Evolutionary conservation across 2,888 invertebrate species (phyloP).

Genomic region (Entomobrya multifasciata): DNA sequence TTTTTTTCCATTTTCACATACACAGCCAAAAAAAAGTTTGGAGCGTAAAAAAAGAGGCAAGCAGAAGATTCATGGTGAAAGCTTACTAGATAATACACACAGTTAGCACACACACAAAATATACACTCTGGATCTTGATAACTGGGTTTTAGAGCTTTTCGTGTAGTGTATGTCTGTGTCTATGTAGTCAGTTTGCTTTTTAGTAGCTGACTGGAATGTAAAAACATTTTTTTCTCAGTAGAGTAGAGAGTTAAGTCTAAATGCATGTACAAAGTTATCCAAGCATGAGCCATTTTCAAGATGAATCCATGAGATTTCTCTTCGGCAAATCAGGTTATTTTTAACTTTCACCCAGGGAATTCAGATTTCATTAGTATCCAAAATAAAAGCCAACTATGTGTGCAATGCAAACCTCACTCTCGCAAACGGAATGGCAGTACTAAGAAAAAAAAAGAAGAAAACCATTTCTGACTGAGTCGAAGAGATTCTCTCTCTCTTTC

Average conservation of each 20-base stretch:
- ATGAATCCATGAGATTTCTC: constrained; percentile 56
- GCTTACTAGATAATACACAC: background rate
- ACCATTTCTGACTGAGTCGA: constrained; percentile 21
- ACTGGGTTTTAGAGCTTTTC: background rate
- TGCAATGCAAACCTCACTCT: background rate
- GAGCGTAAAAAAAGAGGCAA: background rate
- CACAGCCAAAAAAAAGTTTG: background rate
- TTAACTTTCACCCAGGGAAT: constrained; percentile 65
- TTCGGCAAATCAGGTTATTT: constrained; percentile 65
- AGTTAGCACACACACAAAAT: background rate
- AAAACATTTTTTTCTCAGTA: constrained; percentile 8
- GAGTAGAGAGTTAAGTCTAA: constrained; percentile 29
- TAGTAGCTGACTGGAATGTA: constrained; percentile 18
- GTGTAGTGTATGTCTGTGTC: background rate
- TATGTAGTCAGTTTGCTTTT: background rate
- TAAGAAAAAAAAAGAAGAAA: background rate
- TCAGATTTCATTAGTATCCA: constrained; percentile 67
- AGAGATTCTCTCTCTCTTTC: constrained; percentile 34
- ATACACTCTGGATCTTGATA: constrained; percentile 8
- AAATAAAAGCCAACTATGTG: constrained; percentile 60
- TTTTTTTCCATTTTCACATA: background rate
- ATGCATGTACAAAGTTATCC: constrained; percentile 33
- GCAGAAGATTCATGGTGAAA: background rate
- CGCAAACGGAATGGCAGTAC: no score
- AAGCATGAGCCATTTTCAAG: constrained; percentile 50